Percentiles rank a stretch among this genome's conserved stretches.
Conservation (phyloP, 1,140 invertebrate genomes). For the Drosophila tsacasi region DNA sequence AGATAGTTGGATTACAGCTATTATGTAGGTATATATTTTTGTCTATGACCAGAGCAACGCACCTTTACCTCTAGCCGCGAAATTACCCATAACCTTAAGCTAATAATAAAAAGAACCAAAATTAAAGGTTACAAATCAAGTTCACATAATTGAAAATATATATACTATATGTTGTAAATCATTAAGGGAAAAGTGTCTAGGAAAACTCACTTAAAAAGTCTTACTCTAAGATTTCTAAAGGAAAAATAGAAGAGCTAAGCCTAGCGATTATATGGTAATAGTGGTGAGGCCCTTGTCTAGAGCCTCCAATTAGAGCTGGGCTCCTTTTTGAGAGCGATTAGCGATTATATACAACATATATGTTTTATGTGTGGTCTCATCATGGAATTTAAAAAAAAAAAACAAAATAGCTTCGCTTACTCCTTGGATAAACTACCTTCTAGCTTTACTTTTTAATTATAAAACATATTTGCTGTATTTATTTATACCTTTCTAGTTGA, state of each 20-base stretch:
- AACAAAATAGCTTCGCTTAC: background rate
- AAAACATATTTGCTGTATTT: background rate
- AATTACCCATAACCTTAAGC: constrained; percentile 81
- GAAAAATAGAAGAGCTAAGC: background rate
- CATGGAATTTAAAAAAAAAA: no score
- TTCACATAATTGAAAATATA: constrained; percentile 41
- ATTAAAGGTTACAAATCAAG: constrained; percentile 52
- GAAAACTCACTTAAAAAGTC: background rate
- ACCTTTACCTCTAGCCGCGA: constrained; percentile 81
- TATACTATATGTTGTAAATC: constrained; percentile 13
- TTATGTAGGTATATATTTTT: constrained; percentile 15
- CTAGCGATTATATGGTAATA: background rate
- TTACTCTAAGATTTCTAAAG: constrained; percentile 1
- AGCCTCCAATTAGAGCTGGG: no score
- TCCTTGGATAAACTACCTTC: background rate
- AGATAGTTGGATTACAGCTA: constrained; percentile 32
- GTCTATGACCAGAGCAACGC: constrained; percentile 58
- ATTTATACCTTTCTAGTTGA: constrained; percentile 48
- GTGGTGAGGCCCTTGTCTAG: no score
- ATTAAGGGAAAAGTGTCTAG: constrained; percentile 1
- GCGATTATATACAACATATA: background rate
- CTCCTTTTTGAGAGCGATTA: no score
- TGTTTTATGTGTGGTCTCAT: no score
- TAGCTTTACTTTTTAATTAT: background rate
- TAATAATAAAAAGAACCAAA: constrained; percentile 67